Evolutionary conservation across 2,888 invertebrate genomes (phyloP).

Genomic region (Stegophylla sp.): DNA sequence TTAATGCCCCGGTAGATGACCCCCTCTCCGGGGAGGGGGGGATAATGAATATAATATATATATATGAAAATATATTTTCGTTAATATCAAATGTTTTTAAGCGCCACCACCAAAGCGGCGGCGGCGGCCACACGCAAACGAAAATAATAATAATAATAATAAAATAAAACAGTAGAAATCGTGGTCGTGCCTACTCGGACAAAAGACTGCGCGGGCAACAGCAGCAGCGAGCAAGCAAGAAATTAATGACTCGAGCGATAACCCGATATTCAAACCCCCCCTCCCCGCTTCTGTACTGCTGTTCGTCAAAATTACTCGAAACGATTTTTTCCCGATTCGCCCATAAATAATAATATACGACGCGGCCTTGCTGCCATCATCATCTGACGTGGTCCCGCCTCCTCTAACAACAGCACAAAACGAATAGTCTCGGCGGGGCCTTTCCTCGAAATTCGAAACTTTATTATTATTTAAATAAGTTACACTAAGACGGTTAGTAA

Average conservation of each 20-base stretch:
- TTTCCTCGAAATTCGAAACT: neutral
- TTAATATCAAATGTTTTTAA: constrained; percentile 56
- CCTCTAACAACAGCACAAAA: neutral
- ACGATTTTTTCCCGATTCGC: constrained; percentile 4
- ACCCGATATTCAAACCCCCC: constrained; percentile 14
- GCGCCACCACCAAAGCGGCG: constrained; percentile 53
- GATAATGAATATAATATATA: constrained; percentile 48
- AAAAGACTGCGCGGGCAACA: constrained; percentile 41
- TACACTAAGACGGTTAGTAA: too few relatives aligned
- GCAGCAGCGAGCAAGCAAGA: constrained; percentile 6
- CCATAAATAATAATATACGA: neutral
- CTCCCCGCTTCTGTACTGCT: neutral
- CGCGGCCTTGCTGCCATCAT: too few relatives aligned
- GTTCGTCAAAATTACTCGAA: constrained; percentile 22
- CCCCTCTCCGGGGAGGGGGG: too few relatives aligned
- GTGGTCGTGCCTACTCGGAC: neutral
- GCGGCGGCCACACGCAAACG: constrained; percentile 48
- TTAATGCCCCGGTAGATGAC: constrained; percentile 49
- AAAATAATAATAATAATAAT: constrained; percentile 29
- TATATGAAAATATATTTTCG: constrained; percentile 51
- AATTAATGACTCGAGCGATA: constrained; percentile 40
- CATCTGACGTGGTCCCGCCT: too few relatives aligned
- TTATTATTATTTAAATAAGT: too few relatives aligned
- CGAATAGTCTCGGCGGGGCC: neutral
- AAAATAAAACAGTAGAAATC: constrained; percentile 22